Evolutionary conservation across 2,797 vertebrate genomes (phyloP).

Genomic region (Sorex maritimensis): DNA sequence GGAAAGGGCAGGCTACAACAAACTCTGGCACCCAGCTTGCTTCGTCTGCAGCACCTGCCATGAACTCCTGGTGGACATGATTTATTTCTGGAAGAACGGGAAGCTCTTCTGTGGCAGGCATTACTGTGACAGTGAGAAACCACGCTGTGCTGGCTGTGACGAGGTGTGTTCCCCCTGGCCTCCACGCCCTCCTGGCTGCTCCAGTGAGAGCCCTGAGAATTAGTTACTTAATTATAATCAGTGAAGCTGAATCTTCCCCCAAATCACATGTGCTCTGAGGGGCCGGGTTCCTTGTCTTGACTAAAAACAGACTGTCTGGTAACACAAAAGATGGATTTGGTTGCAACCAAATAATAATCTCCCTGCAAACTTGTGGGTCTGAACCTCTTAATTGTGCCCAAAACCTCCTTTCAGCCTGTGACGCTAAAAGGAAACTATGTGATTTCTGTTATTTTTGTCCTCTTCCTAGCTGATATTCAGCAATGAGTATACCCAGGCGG

Average conservation of each 20-base stretch:
- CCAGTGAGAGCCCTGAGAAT: not conserved
- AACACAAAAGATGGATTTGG: constrained; percentile 31
- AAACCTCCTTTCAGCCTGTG: constrained; percentile 1
- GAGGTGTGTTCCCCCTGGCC: constrained; percentile 92
- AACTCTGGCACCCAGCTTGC: constrained; percentile 98
- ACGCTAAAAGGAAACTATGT: not conserved
- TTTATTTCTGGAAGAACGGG: constrained; percentile 99
- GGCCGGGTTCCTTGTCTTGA: not conserved
- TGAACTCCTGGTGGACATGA: constrained; percentile 99
- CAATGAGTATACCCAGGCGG: constrained; percentile 98
- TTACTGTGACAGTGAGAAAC: constrained; percentile 99
- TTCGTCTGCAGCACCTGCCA: constrained; percentile 96
- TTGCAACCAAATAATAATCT: constrained; percentile 14
- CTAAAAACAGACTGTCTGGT: not conserved
- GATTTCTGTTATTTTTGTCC: constrained; percentile 52
- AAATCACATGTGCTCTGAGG: not conserved
- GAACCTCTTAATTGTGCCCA: not conserved
- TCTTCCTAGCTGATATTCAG: constrained; percentile 96
- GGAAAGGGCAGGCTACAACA: constrained; percentile 97
- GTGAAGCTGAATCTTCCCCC: not conserved
- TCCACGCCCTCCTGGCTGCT: not conserved
- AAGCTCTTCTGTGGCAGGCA: constrained; percentile 98
- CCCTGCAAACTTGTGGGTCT: constrained; percentile 17
- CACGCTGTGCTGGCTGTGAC: constrained; percentile 97
- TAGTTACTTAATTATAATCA: not conserved